phyloP scores from a whole-genome alignment of 2,113 vertebrate genomes.

The Prinia subflava region DNA sequence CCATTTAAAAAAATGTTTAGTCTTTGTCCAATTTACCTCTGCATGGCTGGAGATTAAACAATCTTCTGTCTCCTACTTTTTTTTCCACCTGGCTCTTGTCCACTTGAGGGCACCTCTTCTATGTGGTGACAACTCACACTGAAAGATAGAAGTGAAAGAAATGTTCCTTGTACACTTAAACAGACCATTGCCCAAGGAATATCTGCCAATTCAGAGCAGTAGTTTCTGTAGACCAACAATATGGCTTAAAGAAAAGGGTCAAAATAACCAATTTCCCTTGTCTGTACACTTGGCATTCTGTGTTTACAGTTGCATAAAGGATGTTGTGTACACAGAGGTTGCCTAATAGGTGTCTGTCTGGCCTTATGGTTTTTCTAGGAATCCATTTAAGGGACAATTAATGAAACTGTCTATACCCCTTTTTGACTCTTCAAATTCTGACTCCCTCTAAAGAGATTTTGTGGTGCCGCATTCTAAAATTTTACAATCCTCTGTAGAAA shows the following conservation, averaged over 20 bases:
- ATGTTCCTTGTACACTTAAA: background rate
- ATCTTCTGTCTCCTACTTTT: background rate
- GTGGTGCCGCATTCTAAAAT: background rate
- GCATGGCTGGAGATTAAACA: background rate
- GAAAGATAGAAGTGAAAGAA: background rate
- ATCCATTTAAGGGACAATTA: background rate
- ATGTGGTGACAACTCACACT: background rate
- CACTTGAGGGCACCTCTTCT: background rate
- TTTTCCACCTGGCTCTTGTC: rapidly evolving
- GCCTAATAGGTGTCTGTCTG: background rate
- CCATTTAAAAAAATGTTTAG: background rate
- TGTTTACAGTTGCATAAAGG: background rate
- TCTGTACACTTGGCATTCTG: background rate
- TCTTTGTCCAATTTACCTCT: background rate
- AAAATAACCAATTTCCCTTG: background rate
- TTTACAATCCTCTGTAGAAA: background rate
- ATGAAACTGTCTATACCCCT: background rate
- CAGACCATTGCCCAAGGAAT: background rate
- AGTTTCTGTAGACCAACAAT: background rate
- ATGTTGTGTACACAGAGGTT: background rate
- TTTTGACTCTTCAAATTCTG: background rate
- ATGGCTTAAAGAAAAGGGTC: background rate
- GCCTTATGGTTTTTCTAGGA: rapidly evolving
- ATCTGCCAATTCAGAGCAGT: background rate
- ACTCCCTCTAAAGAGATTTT: background rate